phyloP scores from a whole-genome alignment of 30 jellyfish, hydroid and myxozoan genomes.

The Sanderia malayensis region DNA sequence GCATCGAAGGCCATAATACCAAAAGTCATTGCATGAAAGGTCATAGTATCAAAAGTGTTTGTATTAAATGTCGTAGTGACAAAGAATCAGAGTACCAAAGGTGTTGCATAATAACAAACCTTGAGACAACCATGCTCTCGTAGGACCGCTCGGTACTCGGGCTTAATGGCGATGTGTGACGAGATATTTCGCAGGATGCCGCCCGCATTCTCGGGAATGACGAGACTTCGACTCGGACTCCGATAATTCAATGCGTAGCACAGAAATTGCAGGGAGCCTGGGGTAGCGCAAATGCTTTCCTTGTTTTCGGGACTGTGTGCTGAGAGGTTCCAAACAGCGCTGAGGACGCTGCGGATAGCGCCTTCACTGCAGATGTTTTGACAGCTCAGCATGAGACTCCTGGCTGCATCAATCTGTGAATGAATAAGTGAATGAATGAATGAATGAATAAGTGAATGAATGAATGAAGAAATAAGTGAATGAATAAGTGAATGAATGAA shows the following conservation, averaged over 20 bases:
- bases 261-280: slow-evolving; percentile 92
- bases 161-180: slow-evolving; percentile 81
- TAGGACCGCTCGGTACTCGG: slow-evolving; percentile 76
- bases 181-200: slow-evolving; percentile 98
- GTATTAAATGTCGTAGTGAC: too few species aligned
- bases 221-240: slow-evolving; percentile 77
- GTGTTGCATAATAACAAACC: too few species aligned
- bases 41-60: too few species aligned
- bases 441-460: neutral
- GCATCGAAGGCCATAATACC: too few species aligned
- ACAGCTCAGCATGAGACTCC: slow-evolving; percentile 81
- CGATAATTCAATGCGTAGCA: slow-evolving; percentile 92
- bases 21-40: too few species aligned
- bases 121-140: slow-evolving; percentile 87
- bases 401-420: slow-evolving; percentile 26
- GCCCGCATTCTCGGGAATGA: slow-evolving; percentile 93
- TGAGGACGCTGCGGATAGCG: slow-evolving; percentile 93
- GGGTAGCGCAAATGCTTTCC: slow-evolving; percentile 93
- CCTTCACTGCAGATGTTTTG: slow-evolving; percentile 93
- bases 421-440: neutral
- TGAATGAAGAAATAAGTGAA: slow-evolving; percentile 1
- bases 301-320: slow-evolving; percentile 96
- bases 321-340: slow-evolving; percentile 99
- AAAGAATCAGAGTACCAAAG: too few species aligned
- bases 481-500: too few species aligned